Conservation (phyloP, 35 echinoderm and acorn worm species). For the Amphiura filiformis region DNA sequence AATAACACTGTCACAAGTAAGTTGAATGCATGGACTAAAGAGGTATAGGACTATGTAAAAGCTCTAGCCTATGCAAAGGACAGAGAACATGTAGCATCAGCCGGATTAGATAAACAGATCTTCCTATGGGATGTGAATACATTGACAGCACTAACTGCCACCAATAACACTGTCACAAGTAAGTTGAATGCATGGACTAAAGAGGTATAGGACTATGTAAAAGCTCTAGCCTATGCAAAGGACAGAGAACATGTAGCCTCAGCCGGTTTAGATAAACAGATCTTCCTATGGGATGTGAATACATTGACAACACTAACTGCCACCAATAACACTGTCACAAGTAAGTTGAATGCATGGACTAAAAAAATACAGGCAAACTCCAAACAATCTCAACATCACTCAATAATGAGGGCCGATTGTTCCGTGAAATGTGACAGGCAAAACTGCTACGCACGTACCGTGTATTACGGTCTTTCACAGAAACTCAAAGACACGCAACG, state of each 20-base stretch:
- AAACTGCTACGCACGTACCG: no score
- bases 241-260: neutral
- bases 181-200: constrained; percentile 38
- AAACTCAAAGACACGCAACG: no score
- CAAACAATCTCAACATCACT: no score
- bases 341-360: constrained; percentile 52
- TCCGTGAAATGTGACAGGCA: no score
- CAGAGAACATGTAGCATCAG: constrained; percentile 94
- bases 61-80: constrained; percentile 98
- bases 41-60: constrained; percentile 97
- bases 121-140: constrained; percentile 99
- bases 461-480: no score
- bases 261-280: constrained; percentile 38
- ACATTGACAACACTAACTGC: constrained; percentile 87
- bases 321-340: constrained; percentile 91
- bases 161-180: constrained; percentile 99
- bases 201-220: neutral
- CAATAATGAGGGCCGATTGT: no score
- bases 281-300: constrained; percentile 95
- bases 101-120: constrained; percentile 95
- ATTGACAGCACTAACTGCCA: constrained; percentile 91
- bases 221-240: no score
- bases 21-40: no score
- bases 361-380: no score
- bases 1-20: constrained; percentile 99